Evolutionary conservation across 2,113 vertebrate genomes (phyloP), one percentile per base, ranked within the genome.

Genomic region (Tautogolabrus adspersus): DNA sequence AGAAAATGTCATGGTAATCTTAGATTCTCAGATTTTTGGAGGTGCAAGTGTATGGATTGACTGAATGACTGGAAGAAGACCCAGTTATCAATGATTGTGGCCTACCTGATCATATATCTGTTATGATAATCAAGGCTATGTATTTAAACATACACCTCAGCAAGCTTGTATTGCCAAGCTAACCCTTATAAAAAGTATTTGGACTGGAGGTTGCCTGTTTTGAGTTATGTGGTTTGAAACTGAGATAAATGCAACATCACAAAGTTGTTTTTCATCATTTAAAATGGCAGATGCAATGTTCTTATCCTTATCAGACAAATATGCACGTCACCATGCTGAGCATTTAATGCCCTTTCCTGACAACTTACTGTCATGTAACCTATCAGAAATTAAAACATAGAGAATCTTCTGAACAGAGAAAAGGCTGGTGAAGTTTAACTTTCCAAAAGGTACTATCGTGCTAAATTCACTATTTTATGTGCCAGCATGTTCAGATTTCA

Each of bases 221-320:
- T 38, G 1, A 37, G 21, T 61, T 66, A 21, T 18, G 19, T 38
- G 57, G 16, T 66, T 76, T 38, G 19, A 57, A 47, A 23, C 5
- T 57, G 19, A 66, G 38, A 61, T 72, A 16, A 71, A 56, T 51
- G 16, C 2, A 0, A 26, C 18, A 19, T 34, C 52, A 44, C 52
- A 40, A 51, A 7, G 47, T 56, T 49, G 37, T 52, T 34, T 16
- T 40, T 30, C 26, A 57, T 52, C 55, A 15, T 73, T 67, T 84
- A 6, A 34, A 34, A 34, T 66, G 37, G 22, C 37, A 66, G 15
- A 8, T 58, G 42, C 18, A 66, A 34, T 61, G 26, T 61, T 71
- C 51, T 26, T 15, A 16, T 42, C 8, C 42, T 3, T 1, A 10
- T 49, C 8, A 26, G 40, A 19, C 55, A n/a, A 22, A 22, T 63